Conservation (phyloP, 2,113 vertebrate genomes). For the Nicator chloris region DNA sequence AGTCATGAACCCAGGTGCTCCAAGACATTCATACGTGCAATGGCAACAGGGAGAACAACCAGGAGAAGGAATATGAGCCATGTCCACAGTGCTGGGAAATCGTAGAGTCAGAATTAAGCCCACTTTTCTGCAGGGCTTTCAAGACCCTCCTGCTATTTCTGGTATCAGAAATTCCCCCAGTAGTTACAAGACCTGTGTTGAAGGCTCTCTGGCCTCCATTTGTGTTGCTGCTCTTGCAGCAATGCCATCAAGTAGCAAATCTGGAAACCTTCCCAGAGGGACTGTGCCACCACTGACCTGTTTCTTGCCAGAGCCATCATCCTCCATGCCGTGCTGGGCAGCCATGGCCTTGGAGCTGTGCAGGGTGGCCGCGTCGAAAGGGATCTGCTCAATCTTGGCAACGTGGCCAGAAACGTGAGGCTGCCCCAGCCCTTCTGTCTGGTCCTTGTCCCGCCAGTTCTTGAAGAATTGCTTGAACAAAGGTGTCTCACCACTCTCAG, state of each 20-base stretch:
- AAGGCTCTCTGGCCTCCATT: background rate
- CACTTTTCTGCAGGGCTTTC: background rate
- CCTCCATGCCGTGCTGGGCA: constrained; percentile 96
- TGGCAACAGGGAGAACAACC: background rate
- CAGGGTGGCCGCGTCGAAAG: constrained; percentile 86
- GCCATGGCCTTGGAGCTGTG: constrained; percentile 92
- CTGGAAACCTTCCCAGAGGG: background rate
- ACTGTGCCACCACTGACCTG: constrained; percentile 61
- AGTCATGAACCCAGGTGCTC: background rate
- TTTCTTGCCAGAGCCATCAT: constrained; percentile 87
- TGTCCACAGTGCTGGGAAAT: background rate
- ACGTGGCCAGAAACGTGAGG: constrained; percentile 88
- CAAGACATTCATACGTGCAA: background rate
- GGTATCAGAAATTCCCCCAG: background rate
- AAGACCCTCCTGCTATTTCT: background rate
- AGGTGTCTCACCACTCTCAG: constrained; percentile 92
- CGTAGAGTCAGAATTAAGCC: background rate
- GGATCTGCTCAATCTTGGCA: constrained; percentile 89
- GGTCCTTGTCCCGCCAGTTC: constrained; percentile 91
- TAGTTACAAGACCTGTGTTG: background rate
- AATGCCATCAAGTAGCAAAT: background rate
- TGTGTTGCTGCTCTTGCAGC: background rate
- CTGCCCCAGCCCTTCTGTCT: constrained; percentile 87
- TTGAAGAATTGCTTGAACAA: constrained; percentile 99
- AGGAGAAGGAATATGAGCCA: background rate